Percentiles rank a stretch among this genome's conserved stretches.
These are phyloP conservation scores for Mohoua ochrocephala DNA, from an alignment of 2,113 vertebrate species.

Conservation along the genomic window DNA sequence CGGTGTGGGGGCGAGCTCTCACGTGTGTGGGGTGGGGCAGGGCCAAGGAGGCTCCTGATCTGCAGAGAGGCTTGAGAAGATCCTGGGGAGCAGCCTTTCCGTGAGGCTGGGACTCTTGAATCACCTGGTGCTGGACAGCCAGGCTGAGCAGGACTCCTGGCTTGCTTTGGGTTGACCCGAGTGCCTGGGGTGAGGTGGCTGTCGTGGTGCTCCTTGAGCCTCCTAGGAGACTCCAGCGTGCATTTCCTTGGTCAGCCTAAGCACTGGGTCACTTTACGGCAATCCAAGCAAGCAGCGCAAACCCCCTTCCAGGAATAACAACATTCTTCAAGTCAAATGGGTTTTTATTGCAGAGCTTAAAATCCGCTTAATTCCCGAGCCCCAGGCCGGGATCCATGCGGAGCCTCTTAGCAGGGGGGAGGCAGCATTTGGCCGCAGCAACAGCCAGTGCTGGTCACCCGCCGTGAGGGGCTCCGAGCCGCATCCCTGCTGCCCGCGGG, in stretches of 20 bases:
- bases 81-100: not conserved
- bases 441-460: not conserved
- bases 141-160: accelerated
- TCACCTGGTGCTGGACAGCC: not conserved
- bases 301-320: not conserved
- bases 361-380: not conserved
- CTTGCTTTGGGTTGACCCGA: not conserved
- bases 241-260: not conserved
- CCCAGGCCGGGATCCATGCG: not conserved
- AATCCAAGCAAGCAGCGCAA: not conserved
- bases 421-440: not conserved
- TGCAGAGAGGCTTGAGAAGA: accelerated
- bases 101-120: not conserved
- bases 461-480: not conserved
- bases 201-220: not conserved
- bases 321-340: not conserved
- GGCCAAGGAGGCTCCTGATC: not conserved
- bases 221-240: not conserved
- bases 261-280: not conserved
- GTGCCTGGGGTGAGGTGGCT: accelerated
- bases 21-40: accelerated
- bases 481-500: not conserved
- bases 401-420: not conserved
- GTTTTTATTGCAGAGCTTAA: slow-evolving; percentile 22
- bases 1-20: not conserved